Evolutionary conservation across 2,113 vertebrate species (phyloP).

Genomic region (Ptilonorhynchus violaceus): DNA sequence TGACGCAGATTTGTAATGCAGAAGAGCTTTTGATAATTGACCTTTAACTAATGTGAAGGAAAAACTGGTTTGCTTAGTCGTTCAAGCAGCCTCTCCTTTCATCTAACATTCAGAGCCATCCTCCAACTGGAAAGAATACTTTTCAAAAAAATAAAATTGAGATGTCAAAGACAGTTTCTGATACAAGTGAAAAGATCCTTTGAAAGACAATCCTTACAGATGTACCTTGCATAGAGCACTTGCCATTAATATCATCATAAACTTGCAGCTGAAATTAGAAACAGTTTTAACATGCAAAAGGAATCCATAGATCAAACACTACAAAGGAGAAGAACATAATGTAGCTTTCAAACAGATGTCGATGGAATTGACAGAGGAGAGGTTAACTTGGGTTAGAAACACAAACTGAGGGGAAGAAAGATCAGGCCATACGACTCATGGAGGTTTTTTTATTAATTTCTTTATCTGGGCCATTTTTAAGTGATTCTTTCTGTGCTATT

Average conservation of each 20-base stretch:
- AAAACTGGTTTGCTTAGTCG: neutral
- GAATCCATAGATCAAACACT: conserved; percentile 15
- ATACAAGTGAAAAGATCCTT: conserved; percentile 9
- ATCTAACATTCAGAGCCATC: neutral
- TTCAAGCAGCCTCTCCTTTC: neutral
- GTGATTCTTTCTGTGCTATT: neutral
- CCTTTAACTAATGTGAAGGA: neutral
- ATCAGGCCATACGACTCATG: neutral
- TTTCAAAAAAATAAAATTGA: neutral
- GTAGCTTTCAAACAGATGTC: conserved; percentile 8
- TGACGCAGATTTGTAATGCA: neutral
- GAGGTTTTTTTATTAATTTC: neutral
- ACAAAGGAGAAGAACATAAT: conserved; percentile 29
- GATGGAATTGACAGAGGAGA: neutral
- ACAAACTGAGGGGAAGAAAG: neutral
- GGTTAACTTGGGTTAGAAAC: neutral
- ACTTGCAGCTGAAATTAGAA: conserved; percentile 39
- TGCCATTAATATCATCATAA: conserved; percentile 33
- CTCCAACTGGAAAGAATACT: neutral
- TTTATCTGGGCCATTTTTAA: neutral
- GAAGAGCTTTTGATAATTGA: neutral
- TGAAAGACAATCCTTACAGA: conserved; percentile 14
- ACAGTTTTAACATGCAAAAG: conserved; percentile 21
- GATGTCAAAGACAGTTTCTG: neutral
- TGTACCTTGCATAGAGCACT: neutral